Conservation (phyloP, 2,888 invertebrate genomes). For the Temnothorax unifasciatus region DNA sequence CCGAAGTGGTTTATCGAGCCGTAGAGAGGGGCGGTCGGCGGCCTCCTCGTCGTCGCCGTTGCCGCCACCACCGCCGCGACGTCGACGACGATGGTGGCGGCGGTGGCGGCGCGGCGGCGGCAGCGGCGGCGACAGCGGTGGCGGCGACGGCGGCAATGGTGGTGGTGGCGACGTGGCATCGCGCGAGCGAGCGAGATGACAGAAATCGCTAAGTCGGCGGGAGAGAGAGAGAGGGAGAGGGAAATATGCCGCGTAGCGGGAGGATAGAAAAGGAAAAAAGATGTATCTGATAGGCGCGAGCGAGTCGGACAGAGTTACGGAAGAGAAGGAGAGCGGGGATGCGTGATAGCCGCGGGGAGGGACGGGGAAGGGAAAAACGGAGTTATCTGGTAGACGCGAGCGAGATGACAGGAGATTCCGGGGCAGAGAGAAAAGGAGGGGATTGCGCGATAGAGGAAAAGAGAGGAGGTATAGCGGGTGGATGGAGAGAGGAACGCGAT, state of each 20-base stretch:
- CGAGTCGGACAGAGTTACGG: not conserved
- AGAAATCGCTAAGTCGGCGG: conserved; percentile 33
- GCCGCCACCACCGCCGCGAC: conserved; percentile 75
- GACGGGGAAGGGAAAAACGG: conserved; percentile 4
- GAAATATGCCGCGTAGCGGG: conserved; percentile 35
- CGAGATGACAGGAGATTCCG: conserved; percentile 18
- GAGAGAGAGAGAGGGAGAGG: conserved; percentile 60
- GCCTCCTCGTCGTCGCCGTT: conserved; percentile 77
- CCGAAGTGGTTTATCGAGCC: conserved; percentile 77
- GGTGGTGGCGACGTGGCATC: conserved; percentile 66
- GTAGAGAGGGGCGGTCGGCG: conserved; percentile 78
- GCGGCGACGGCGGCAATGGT: conserved; percentile 31
- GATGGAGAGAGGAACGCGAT: not conserved
- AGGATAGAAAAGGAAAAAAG: conserved; percentile 41
- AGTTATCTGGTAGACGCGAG: conserved; percentile 16
- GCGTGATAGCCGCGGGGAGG: conserved; percentile 2
- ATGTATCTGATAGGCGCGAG: conserved; percentile 37
- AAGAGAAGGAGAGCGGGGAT: conserved; percentile 22
- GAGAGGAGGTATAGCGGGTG: conserved; percentile 39
- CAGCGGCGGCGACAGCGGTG: conserved; percentile 53
- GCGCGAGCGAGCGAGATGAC: conserved; percentile 63
- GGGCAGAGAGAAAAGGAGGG: conserved; percentile 15
- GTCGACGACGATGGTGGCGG: conserved; percentile 59
- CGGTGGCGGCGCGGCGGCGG: not conserved
- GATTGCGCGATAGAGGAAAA: conserved; percentile 23